Percentiles rank a stretch among this genome's conserved stretches.
Evolutionary conservation across 2,797 vertebrate genomes (phyloP).

Genomic region (Sciurus vulgaris): DNA sequence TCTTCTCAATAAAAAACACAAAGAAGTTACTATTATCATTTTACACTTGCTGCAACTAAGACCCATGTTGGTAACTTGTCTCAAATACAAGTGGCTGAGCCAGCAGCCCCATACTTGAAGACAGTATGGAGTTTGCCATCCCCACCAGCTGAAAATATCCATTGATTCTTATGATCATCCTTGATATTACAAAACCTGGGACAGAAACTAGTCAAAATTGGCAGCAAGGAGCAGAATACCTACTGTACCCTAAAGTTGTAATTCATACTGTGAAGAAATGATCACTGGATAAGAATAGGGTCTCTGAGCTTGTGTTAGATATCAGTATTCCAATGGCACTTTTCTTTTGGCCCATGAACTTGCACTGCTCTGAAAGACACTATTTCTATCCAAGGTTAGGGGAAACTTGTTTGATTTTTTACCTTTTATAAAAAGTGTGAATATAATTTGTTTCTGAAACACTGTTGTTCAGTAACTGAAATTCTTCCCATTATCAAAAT

Average conservation of each 20-base stretch:
- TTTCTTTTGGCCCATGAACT: slow-evolving; percentile 25
- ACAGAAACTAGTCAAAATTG: slow-evolving; percentile 30
- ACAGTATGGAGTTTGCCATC: neutral
- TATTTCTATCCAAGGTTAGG: neutral
- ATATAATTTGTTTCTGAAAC: slow-evolving; percentile 44
- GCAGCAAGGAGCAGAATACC: neutral
- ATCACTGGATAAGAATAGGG: neutral
- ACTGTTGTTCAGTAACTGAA: slow-evolving; percentile 17
- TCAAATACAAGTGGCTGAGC: neutral
- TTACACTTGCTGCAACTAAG: slow-evolving; percentile 1
- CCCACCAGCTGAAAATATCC: neutral
- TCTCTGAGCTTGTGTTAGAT: neutral
- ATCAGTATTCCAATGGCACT: neutral
- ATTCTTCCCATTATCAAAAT: slow-evolving; percentile 46
- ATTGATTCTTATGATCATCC: neutral
- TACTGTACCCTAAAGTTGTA: neutral
- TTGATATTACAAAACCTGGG: slow-evolving; percentile 6
- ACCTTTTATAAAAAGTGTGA: slow-evolving; percentile 25
- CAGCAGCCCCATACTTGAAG: neutral
- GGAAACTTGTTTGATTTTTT: neutral
- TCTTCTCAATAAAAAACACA: neutral
- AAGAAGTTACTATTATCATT: neutral
- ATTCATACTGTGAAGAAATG: neutral
- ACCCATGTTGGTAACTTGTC: neutral
- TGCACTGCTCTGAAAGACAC: neutral